phyloP scores from a whole-genome alignment of 2,888 invertebrate genomes.

The Harpalus rufipes region DNA sequence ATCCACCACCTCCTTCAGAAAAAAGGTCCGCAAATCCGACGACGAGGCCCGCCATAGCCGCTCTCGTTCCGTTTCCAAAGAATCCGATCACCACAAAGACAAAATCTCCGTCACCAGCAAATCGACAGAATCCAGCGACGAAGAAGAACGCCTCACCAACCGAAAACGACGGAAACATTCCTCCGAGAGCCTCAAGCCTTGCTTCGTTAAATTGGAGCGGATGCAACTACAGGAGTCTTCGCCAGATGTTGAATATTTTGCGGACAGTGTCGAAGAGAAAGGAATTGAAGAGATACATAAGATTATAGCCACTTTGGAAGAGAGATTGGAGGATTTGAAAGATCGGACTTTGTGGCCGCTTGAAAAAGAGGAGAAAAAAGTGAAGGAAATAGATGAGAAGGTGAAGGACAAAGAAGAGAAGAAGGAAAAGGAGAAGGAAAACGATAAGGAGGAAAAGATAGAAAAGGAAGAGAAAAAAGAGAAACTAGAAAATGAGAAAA shows the following conservation, averaged over 20 bases:
- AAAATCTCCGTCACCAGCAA: background rate
- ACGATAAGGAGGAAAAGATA: too few relatives aligned
- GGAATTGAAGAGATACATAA: background rate
- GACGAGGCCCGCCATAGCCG: background rate
- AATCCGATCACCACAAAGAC: background rate
- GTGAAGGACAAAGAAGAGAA: too few relatives aligned
- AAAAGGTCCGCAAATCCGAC: background rate
- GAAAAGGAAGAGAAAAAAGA: too few relatives aligned
- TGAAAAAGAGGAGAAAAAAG: background rate
- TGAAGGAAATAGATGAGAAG: too few relatives aligned
- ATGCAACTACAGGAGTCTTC: background rate
- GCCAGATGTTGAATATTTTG: background rate
- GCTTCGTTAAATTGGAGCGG: slow-evolving; percentile 29
- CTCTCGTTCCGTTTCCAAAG: background rate
- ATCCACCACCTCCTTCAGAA: background rate
- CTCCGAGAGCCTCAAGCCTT: background rate
- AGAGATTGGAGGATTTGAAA: background rate
- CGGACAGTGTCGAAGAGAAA: background rate
- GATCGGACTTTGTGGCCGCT: background rate
- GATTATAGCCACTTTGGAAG: background rate
- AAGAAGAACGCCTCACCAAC: background rate
- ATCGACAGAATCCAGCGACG: background rate
- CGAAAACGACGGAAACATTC: background rate
- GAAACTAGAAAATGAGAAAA: too few relatives aligned
- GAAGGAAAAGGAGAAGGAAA: too few relatives aligned